Conservation (phyloP, 2,888 invertebrate genomes). For the Acanthosepion pharaonis region DNA sequence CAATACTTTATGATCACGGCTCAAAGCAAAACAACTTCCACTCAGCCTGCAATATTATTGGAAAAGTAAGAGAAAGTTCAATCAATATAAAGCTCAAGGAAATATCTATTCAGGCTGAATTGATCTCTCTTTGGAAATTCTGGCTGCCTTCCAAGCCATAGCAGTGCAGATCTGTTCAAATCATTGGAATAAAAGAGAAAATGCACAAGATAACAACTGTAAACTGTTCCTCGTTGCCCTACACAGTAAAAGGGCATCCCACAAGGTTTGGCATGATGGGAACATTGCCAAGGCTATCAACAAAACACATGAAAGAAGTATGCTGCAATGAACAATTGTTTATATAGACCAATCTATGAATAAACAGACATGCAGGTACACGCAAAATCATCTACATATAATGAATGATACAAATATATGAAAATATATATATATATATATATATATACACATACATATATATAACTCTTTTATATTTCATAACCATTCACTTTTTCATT, state of each 20-base stretch:
- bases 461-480: no score
- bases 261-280: conserved; percentile 18
- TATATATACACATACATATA: no score
- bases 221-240: not conserved
- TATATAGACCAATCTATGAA: not conserved
- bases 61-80: not conserved
- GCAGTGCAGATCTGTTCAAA: not conserved
- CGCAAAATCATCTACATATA: no score
- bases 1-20: not conserved
- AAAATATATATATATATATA: no score
- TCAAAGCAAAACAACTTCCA: conserved; percentile 8
- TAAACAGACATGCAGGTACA: not conserved
- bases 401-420: no score
- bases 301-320: not conserved
- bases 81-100: not conserved
- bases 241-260: not conserved
- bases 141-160: not conserved
- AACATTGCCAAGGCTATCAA: not conserved
- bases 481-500: no score
- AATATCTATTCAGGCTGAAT: not conserved
- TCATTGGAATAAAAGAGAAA: conserved; percentile 8
- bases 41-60: not conserved
- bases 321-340: not conserved
- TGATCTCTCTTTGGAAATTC: not conserved
- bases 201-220: conserved; percentile 2